Evolutionary conservation across 2,888 invertebrate genomes (phyloP), one percentile per base, ranked within the genome.

Genomic region (Dicyrtoma fusca): DNA sequence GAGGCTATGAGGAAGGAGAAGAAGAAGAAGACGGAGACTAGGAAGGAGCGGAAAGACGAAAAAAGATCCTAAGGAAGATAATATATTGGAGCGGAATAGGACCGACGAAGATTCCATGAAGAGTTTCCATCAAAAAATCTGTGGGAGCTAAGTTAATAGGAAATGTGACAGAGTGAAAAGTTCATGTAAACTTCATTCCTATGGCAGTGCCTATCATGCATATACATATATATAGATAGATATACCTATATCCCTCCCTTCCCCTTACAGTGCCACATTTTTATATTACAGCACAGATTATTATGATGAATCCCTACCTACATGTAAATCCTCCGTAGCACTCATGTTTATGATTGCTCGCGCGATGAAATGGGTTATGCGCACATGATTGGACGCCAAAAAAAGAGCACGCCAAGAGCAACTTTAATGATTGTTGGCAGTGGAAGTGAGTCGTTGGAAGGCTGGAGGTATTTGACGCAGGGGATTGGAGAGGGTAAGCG

Each of bases 71-170:
- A 8, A 5, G 34, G 34, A 34, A 34, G 34, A 34, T 8, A 34
- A 34, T 34, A 34, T 34, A 34, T 8, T 5, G 3, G 34, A 34
- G 34, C 34, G 34, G n/a, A n/a, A n/a, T n/a, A n/a, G n/a, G n/a
- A 5, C 34, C 34, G 3, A 34, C 34, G 34, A 34, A 34, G 34
- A 34, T 34, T 34, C 34, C 34, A 34, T 34, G 34, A 34, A 34
- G 34, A 34, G 34, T 34, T 34, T 34, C 34, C 34, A 34, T 34
- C 34, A 34, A 34, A 34, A 34, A 34, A 34, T 34, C 34, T 34
- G 34, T 34, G 34, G 34, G 59, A 59, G 59, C 25, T n/a, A 59
- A 26, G 25, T 59, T 23, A 59, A 59, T 59, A 59, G 59, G 59
- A 26, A 59, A 59, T 59, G 59, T 26, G 25, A n/a, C 13, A 23